Evolutionary conservation across 1,140 invertebrate genomes (phyloP).

Genomic region (Aphelinus certus): DNA sequence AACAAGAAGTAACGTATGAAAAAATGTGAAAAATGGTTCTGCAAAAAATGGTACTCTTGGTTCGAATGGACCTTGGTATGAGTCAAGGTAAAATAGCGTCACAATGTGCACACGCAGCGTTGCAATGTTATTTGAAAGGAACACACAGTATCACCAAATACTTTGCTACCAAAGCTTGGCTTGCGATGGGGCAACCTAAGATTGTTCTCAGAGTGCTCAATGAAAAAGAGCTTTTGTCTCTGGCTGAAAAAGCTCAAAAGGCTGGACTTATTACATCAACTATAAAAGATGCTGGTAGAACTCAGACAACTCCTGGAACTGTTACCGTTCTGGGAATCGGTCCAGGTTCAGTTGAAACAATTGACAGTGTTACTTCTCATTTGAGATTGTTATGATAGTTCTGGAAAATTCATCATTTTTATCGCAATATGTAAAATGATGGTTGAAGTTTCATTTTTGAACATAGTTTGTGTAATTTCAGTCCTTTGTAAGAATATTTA

Average conservation of each 20-base stretch:
- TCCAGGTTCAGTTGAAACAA: conserved; percentile 70
- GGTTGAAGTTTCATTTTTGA: too few species aligned
- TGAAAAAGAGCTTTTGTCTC: conserved; percentile 63
- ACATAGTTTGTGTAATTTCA: too few species aligned
- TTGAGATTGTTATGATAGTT: conserved; percentile 72
- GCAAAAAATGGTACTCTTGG: conserved; percentile 79
- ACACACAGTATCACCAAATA: conserved; percentile 41
- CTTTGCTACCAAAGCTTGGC: conserved; percentile 72
- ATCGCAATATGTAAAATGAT: too few species aligned
- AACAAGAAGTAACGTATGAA: conserved; percentile 58
- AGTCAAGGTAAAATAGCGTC: conserved; percentile 84
- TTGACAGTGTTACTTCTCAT: conserved; percentile 77
- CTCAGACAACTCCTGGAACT: conserved; percentile 75
- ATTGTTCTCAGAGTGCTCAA: conserved; percentile 71
- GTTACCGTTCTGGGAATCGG: conserved; percentile 82
- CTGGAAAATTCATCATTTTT: too few species aligned
- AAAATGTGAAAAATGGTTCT: conserved; percentile 42
- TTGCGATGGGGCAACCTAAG: conserved; percentile 78
- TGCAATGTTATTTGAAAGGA: conserved; percentile 72
- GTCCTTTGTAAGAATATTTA: too few species aligned
- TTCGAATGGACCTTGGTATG: conserved; percentile 82
- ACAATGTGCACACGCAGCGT: conserved; percentile 84
- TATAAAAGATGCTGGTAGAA: conserved; percentile 81
- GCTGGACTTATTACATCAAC: conserved; percentile 71
- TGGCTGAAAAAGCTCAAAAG: conserved; percentile 68